Base-by-base conservation (phyloP, 2,113 vertebrate species). In the Amblyopsis rosae region DNA sequence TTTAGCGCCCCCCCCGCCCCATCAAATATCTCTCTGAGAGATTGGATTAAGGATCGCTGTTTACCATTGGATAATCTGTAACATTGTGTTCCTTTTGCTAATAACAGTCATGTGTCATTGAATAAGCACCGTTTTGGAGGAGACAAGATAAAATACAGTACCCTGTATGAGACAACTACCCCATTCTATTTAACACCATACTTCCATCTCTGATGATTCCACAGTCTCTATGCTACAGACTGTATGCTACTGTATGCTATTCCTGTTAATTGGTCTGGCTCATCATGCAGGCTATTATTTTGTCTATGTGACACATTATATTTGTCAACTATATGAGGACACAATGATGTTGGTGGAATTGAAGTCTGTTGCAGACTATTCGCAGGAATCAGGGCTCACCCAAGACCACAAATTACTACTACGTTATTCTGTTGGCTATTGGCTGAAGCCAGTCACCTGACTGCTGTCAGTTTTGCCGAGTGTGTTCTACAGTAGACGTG, bases 281-380 rank as follows among this genome's bases (percentile, higher is more conserved):
- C 71, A 41, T 72, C 69, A 16, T 62, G 9, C 35, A 7, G 60
- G 54, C 66, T 73, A 66, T 76, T 75, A 59, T 67, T 65, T 66
- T 5, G 33, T 62, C 54, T 76, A 61, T 80, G 67, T 82, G 79
- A 74, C 77, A 78, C 63, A 17, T 69, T 72, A 45, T 9, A 70
- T 86, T 75, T 78, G 78, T 76, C 76, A 84, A 75, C 82, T 84
- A 86, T 83, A 86, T 84, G 80, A 54, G 73, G 86, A 87, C 77
- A 19, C 74, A 35, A 73, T 67, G 69, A 82, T 70, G 67, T 73
- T 81, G 82, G 73, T 76, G 67, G 82, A 88, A 85, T 83, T 84
- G 70, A 84, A 76, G 83, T 65, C 82, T 88, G 15, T 69, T 76
- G 79, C 78, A 58, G 55, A 53, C 6, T 6, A 4, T 3, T 6